Evolutionary conservation across 2,888 invertebrate species (phyloP), one percentile per base, ranked within the genome.

Genomic region (Caenorhabditis doughertyi): DNA sequence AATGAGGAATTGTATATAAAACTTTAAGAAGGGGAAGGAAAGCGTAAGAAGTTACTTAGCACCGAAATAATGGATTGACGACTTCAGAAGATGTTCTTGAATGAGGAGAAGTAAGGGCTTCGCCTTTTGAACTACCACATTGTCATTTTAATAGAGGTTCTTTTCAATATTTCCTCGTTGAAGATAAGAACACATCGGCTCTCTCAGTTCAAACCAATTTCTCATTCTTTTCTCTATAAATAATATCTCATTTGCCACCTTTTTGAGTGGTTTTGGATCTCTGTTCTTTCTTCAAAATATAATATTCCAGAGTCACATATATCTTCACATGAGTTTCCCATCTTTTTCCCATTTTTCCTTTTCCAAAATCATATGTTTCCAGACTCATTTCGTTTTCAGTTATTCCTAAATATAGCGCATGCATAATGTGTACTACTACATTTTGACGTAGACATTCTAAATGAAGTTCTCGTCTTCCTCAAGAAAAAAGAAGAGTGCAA

Each of bases 381-480:
- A 47, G 62, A 21, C 60, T 64, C 72, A 64, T 73, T 65, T 55
- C 29, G 55, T 53, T 53, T 53, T 64, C 47, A 65, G 21, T 51
- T 35, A 35, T 65, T 65, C 51, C 51, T 65, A 65, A 65, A 74
- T 64, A 74, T 74, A 67, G 65, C 55, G 58, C 67, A 67, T 65
- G 64, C 73, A 65, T 72, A 72, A 65, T 65, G 58, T 67, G 65
- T 32, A 27, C 44, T 51, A 44, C 35, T 64, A 58, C 58, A 67
- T 68, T 76, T 76, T 68, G 76, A 76, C 67, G 68, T 76, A 58
- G 76, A 13, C 76, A 76, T 76, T 68, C 39, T 60, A 76, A 68
- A 76, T 76, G 67, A 76, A 60, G 51, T 29, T 47, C 39, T 35
- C 44, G 42, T 44, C 58, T 44, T 18, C 74, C 35, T 25, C n/a